A percentile compares a stretch with the other conserved stretches of the same genome.
phyloP scores from a whole-genome alignment of 2,797 vertebrate species.

The Lepilemur septentrionalis region DNA sequence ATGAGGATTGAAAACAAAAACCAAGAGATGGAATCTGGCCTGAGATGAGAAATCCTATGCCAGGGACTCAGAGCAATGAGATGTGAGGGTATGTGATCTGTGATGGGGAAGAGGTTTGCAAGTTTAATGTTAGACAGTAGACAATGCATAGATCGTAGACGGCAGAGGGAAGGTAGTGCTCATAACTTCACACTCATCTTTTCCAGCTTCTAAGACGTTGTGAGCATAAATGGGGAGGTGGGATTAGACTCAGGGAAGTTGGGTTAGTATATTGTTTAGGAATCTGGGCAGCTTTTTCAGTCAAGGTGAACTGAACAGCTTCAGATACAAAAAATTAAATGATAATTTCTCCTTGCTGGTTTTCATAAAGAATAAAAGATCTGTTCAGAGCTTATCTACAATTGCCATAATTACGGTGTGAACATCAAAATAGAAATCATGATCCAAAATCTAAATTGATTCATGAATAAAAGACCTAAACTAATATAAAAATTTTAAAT shows the following conservation, averaged over 20 bases:
- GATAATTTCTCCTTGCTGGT: background rate
- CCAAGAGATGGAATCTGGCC: background rate
- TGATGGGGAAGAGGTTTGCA: background rate
- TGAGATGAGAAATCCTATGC: background rate
- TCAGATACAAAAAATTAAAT: constrained; percentile 13
- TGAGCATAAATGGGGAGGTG: background rate
- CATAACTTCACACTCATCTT: background rate
- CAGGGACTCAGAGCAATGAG: background rate
- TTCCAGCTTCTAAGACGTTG: background rate
- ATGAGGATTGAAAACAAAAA: background rate
- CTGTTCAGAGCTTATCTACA: background rate
- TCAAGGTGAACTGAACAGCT: background rate
- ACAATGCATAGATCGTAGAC: background rate
- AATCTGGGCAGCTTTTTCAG: background rate
- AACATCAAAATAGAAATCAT: constrained; percentile 26
- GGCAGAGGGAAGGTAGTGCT: background rate
- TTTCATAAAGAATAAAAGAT: background rate
- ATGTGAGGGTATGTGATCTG: background rate
- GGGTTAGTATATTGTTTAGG: background rate
- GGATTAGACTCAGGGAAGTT: background rate
- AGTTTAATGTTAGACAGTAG: background rate
- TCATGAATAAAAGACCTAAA: background rate
- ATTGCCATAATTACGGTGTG: background rate
- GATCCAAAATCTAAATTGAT: background rate
- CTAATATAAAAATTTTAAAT: background rate